Percentiles rank a stretch among this genome's conserved stretches.
Evolutionary conservation across 1,140 invertebrate genomes (phyloP).

Genomic region (Drosophila santomea): DNA sequence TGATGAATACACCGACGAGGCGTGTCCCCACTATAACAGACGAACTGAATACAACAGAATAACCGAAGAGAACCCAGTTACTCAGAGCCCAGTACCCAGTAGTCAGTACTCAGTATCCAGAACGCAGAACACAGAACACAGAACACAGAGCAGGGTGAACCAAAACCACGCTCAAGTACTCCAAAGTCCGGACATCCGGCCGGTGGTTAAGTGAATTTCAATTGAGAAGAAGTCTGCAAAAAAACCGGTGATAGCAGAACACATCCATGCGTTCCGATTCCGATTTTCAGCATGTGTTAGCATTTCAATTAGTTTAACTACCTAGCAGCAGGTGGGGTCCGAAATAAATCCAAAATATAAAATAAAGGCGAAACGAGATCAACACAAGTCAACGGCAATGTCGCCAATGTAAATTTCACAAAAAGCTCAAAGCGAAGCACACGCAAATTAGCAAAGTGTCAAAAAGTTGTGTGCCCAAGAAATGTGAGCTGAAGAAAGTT

Average conservation of each 20-base stretch:
- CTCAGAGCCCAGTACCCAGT: neutral
- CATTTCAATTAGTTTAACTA: conserved; percentile 39
- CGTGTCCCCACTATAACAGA: conserved; percentile 53
- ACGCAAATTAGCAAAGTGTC: conserved; percentile 48
- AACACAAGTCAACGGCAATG: conserved; percentile 32
- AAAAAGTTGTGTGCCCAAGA: conserved; percentile 28
- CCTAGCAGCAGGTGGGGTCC: conserved; percentile 11
- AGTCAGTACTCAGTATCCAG: no score
- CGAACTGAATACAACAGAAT: conserved; percentile 13
- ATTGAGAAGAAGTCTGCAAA: conserved; percentile 3
- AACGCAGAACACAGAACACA: no score
- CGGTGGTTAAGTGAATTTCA: conserved; percentile 23
- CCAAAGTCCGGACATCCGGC: conserved; percentile 72
- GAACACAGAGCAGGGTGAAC: conserved; percentile 14
- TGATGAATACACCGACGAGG: conserved; percentile 80
- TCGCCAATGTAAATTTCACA: conserved; percentile 38
- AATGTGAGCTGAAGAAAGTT: conserved; percentile 25
- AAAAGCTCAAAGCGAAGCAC: conserved; percentile 33
- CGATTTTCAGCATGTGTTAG: conserved; percentile 31
- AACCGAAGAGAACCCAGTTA: conserved; percentile 18
- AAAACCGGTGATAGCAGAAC: neutral
- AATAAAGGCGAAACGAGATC: conserved; percentile 19
- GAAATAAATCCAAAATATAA: neutral
- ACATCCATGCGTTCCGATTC: neutral
- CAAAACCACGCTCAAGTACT: conserved; percentile 42